phyloP scores from a whole-genome alignment of 2,797 vertebrate genomes.

The Arctocebus calabarensis region DNA sequence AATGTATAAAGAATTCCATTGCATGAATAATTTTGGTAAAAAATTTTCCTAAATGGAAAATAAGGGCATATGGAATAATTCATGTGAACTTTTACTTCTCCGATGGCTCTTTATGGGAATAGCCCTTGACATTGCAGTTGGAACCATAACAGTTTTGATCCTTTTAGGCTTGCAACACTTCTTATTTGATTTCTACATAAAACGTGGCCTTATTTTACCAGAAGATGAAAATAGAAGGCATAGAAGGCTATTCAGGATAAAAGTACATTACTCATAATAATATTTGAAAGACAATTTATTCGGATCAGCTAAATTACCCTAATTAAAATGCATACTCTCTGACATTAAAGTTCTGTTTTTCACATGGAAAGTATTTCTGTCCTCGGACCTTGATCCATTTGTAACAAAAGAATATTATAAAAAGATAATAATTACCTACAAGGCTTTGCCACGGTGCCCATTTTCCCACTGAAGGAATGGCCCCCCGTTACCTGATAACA shows the following conservation, averaged over 20 bases:
- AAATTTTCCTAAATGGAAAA: neutral
- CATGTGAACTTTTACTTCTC: neutral
- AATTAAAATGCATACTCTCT: conserved; percentile 69
- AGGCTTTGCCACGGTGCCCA: neutral
- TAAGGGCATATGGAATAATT: neutral
- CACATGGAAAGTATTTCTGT: conserved; percentile 38
- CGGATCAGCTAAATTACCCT: conserved; percentile 61
- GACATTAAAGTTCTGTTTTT: conserved; percentile 55
- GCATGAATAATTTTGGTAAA: neutral
- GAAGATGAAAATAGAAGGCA: conserved; percentile 17
- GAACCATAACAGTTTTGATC: neutral
- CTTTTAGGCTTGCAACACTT: neutral
- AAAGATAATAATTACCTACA: neutral
- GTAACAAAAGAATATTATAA: conserved; percentile 46
- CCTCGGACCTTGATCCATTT: conserved; percentile 40
- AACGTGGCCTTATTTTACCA: conserved; percentile 22
- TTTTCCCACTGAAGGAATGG: conserved; percentile 17
- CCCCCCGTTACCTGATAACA: neutral
- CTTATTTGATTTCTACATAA: neutral
- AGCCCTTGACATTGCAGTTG: neutral
- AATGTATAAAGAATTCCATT: neutral
- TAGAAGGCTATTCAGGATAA: neutral
- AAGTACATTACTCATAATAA: conserved; percentile 34
- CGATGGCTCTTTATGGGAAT: neutral
- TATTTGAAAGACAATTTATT: conserved; percentile 61